Evolutionary conservation across 2,888 invertebrate genomes (phyloP), one percentile per base, ranked within the genome.

Genomic region (Mythimna pallens): DNA sequence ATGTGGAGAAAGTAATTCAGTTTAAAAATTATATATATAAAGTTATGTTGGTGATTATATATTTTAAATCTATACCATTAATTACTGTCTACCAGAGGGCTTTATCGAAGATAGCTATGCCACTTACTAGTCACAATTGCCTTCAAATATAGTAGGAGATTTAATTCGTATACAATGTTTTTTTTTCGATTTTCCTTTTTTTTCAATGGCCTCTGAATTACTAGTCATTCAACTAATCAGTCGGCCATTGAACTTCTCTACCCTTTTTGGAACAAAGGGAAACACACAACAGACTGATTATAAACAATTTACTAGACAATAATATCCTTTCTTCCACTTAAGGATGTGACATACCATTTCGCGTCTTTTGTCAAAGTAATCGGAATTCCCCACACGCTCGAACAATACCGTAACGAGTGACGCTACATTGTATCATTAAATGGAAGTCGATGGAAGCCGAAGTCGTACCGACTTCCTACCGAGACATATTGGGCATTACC

Each of bases 341-440:
- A 34, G 66, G 14, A 30, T 64, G 68, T 66, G 47, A 70, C 58
- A 65, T 83, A 66, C 64, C 69, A 50, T 77, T 36, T 61, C 71
- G 22, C 63, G 58, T 82, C 76, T 70, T 80, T 85, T 74, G 86
- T 85, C 83, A 83, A 83, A 83, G 86, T 70, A 75, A 85, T 83
- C 73, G 83, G 64, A 63, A 83, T 83, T 86, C 80, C 50, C 25
- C 72, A 40, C 80, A 80, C 73, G 86, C 86, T 79, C 69, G 71
- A 83, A 83, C 83, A 76, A 85, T 80, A 61, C 62, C 63, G 76
- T 85, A 83, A 85, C 80, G 83, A 83, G 76, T 70, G 74, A 64
- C 50, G 76, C 59, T 68, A 76, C 74, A 74, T 73, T 68, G 73
- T 76, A 57, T 80, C 83, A 83, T 80, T 83, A 83, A 70, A 81